Evolutionary conservation across 2,888 invertebrate species (phyloP).

Genomic region (Lasioglossum oenotherae): DNA sequence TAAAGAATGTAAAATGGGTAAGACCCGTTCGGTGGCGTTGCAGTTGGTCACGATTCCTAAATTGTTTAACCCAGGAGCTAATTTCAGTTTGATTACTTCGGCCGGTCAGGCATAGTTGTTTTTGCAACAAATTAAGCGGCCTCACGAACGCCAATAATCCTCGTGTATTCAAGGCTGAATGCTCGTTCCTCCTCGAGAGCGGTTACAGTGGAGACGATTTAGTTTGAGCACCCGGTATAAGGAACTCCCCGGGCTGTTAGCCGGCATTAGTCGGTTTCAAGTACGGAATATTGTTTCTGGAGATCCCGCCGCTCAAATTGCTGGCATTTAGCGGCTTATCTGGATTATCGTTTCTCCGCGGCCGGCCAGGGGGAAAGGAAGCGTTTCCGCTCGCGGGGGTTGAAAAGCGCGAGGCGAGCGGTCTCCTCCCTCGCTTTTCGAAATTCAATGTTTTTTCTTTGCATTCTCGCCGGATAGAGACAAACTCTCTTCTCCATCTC

Average conservation of each 20-base stretch:
- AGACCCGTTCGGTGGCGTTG: background rate
- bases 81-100: background rate
- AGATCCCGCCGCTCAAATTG: slow-evolving; percentile 77
- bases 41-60: background rate
- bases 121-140: slow-evolving; percentile 1
- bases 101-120: background rate
- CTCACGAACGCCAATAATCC: background rate
- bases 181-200: background rate
- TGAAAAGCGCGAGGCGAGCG: slow-evolving; percentile 26
- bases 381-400: slow-evolving; percentile 27
- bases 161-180: slow-evolving; percentile 12
- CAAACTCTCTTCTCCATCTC: background rate
- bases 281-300: slow-evolving; percentile 77
- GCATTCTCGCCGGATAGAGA: background rate
- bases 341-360: slow-evolving; percentile 75
- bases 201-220: background rate
- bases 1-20: background rate
- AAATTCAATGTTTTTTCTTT: slow-evolving; percentile 34
- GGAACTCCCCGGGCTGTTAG: slow-evolving; percentile 44
- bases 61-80: background rate
- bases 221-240: slow-evolving; percentile 49
- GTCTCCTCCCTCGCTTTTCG: slow-evolving; percentile 44
- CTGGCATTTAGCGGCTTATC: slow-evolving; percentile 79
- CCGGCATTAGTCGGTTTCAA: slow-evolving; percentile 68
- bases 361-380: slow-evolving; percentile 23